Percentiles rank a stretch among this genome's conserved stretches.
These are phyloP conservation scores for Orycteropus afer DNA, from an alignment of 2,113 vertebrate genomes.

Conservation along the genomic window DNA sequence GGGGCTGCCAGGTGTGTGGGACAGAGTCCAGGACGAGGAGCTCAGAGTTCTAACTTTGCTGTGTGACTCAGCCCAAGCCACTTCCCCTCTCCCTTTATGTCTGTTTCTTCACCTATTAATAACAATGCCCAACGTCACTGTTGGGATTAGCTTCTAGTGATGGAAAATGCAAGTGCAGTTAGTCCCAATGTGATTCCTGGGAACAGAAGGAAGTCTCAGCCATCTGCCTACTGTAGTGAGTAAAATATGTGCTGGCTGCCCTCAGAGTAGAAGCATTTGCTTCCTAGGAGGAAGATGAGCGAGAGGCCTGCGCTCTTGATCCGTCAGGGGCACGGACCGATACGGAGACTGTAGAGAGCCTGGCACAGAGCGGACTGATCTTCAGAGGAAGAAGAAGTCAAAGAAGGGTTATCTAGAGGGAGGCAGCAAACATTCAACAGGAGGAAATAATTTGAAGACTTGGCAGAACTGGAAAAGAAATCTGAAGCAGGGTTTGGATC, in stretches of 20 bases:
- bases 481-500: background rate
- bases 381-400: constrained; percentile 25
- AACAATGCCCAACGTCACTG: constrained; percentile 8
- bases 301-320: background rate
- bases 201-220: constrained; percentile 64
- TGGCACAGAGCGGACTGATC: background rate
- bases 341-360: background rate
- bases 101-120: constrained; percentile 66
- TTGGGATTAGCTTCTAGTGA: constrained; percentile 57
- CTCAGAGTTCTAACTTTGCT: constrained; percentile 51
- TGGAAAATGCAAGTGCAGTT: constrained; percentile 43
- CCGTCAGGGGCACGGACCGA: background rate
- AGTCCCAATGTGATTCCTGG: constrained; percentile 31
- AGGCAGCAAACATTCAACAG: constrained; percentile 3
- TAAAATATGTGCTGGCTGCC: constrained; percentile 26
- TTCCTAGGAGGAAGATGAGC: background rate
- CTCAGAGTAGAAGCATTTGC: constrained; percentile 13
- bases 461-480: constrained; percentile 11
- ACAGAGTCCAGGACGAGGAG: constrained; percentile 43
- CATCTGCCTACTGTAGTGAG: constrained; percentile 58
- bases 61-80: constrained; percentile 60
- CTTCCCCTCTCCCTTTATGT: constrained; percentile 40
- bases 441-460: constrained; percentile 30
- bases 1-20: constrained; percentile 18
- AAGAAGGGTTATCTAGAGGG: background rate